These are phyloP conservation scores for Leptothorax acervorum DNA, from an alignment of 2,888 invertebrate genomes.

Conservation along the genomic window DNA sequence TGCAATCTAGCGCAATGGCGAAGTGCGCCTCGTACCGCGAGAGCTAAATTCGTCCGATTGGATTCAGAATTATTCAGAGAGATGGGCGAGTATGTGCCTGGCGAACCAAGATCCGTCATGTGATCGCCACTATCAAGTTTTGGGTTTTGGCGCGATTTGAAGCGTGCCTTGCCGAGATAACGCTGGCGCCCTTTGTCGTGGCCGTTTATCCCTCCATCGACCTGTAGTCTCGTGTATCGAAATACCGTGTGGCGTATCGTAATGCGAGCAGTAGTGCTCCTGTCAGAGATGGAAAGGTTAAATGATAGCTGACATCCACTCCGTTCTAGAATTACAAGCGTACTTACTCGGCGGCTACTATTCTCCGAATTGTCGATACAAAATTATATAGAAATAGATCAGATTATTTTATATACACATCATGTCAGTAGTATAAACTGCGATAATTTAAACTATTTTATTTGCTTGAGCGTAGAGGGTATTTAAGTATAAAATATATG, in stretches of 20 bases:
- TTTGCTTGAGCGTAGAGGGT: background rate
- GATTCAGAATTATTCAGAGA: slow-evolving; percentile 76
- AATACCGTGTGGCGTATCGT: slow-evolving; percentile 24
- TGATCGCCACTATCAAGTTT: slow-evolving; percentile 44
- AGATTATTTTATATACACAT: background rate
- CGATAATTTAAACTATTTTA: background rate
- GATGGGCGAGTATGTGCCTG: background rate
- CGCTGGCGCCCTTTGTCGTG: slow-evolving; percentile 60
- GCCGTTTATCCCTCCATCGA: slow-evolving; percentile 54
- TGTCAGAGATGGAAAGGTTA: slow-evolving; percentile 39
- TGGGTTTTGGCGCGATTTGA: slow-evolving; percentile 33
- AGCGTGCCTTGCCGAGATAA: slow-evolving; percentile 59
- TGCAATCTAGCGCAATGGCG: slow-evolving; percentile 47
- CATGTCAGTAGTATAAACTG: background rate
- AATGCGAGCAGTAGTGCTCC: slow-evolving; percentile 32
- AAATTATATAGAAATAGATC: background rate
- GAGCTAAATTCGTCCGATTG: slow-evolving; percentile 75
- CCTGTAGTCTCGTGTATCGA: slow-evolving; percentile 22
- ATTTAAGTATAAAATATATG: background rate
- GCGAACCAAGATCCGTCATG: slow-evolving; percentile 34
- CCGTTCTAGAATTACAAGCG: slow-evolving; percentile 28
- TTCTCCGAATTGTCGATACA: background rate
- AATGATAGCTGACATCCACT: slow-evolving; percentile 13
- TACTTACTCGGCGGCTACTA: background rate
- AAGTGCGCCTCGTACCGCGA: slow-evolving; percentile 66